Evolutionary conservation across 2,797 vertebrate species (phyloP).

Genomic region (Melanotaenia boesemani): DNA sequence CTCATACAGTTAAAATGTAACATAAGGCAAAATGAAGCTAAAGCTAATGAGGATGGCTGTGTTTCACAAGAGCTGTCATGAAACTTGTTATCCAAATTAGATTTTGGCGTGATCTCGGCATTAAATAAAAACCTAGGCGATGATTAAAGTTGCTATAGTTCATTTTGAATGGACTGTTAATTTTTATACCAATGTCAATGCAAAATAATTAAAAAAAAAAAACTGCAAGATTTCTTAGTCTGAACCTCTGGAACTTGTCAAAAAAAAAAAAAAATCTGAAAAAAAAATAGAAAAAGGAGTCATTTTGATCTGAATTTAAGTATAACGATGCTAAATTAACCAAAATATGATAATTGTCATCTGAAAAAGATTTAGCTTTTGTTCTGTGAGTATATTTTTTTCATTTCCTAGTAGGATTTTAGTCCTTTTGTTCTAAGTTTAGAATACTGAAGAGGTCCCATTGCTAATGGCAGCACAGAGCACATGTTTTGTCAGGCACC

Average conservation of each 20-base stretch:
- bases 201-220: background rate
- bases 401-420: background rate
- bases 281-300: no score
- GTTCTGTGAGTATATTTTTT: no score
- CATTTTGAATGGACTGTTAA: background rate
- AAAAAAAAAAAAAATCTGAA: no score
- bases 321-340: no score
- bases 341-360: no score
- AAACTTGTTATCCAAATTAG: background rate
- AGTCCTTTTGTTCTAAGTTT: slow-evolving; percentile 32
- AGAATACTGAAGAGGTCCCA: slow-evolving; percentile 39
- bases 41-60: background rate
- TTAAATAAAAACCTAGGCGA: background rate
- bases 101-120: background rate
- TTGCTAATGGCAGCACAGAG: slow-evolving; percentile 41
- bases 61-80: background rate
- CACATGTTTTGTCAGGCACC: slow-evolving; percentile 15
- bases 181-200: background rate
- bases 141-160: background rate
- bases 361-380: no score
- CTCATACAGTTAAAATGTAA: background rate
- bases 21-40: background rate
- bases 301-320: no score
- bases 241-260: no score
- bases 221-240: background rate